A percentile compares a stretch with the other conserved stretches of the same genome.
These are phyloP conservation scores for Caiman crocodilus DNA, from an alignment of 2,797 vertebrate genomes.

Conservation along the genomic window DNA sequence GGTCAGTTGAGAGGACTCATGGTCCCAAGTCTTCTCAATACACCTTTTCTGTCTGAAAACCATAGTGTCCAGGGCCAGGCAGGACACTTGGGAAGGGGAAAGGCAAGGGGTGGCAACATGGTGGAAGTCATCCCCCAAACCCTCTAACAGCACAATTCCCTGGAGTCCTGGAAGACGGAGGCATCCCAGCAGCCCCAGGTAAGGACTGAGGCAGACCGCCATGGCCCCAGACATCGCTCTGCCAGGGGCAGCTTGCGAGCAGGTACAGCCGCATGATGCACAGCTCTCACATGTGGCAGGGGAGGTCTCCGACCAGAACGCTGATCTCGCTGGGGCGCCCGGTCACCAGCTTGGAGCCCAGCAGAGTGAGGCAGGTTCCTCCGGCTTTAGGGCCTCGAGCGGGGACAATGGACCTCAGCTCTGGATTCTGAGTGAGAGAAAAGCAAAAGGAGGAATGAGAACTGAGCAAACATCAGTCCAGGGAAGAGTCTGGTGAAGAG, in stretches of 20 bases:
- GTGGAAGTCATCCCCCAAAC: neutral
- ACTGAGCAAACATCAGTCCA: neutral
- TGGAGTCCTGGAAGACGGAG: neutral
- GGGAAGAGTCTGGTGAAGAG: neutral
- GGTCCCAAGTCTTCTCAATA: too few relatives aligned
- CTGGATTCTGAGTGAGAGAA: conserved; percentile 85
- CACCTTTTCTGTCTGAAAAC: too few relatives aligned
- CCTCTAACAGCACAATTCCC: neutral
- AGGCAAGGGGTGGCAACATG: neutral
- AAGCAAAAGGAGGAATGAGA: fast-evolving
- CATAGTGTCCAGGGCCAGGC: too few relatives aligned
- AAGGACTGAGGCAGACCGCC: neutral
- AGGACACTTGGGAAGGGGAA: neutral
- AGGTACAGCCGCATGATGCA: neutral
- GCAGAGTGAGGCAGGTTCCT: conserved; percentile 90
- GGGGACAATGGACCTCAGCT: conserved; percentile 88
- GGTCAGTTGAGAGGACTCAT: too few relatives aligned
- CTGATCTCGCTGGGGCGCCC: conserved; percentile 88
- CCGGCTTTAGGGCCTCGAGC: conserved; percentile 92
- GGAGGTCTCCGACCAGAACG: conserved; percentile 88
- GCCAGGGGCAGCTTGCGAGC: neutral
- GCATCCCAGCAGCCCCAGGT: neutral
- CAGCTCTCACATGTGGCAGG: conserved; percentile 90
- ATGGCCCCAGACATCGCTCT: neutral
- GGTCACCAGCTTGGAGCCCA: conserved; percentile 89